Percentiles rank a stretch among this genome's conserved stretches.
Conservation (phyloP, 2,888 invertebrate genomes). For the Agrilus mali region DNA sequence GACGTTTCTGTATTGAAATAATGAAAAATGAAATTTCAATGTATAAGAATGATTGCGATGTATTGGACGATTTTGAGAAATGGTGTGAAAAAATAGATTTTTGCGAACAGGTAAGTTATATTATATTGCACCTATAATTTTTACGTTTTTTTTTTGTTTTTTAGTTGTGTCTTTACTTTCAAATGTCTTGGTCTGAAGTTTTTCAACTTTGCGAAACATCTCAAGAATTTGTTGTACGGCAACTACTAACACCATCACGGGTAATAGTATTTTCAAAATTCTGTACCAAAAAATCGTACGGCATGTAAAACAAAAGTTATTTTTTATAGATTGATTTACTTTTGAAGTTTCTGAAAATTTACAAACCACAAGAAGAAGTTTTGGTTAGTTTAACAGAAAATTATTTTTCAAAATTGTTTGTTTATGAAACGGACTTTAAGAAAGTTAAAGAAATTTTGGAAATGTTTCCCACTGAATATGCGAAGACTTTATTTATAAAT, state of each 20-base stretch:
- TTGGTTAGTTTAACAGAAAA: conserved; percentile 37
- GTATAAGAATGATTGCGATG: conserved; percentile 27
- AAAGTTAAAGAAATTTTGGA: conserved; percentile 43
- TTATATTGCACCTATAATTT: not conserved
- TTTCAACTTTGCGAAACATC: conserved; percentile 44
- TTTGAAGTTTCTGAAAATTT: conserved; percentile 55
- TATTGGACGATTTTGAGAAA: conserved; percentile 34
- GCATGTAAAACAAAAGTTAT: conserved; percentile 1
- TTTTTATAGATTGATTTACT: conserved; percentile 48
- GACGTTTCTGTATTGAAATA: conserved; percentile 40
- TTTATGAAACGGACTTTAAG: conserved; percentile 35
- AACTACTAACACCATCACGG: conserved; percentile 19
- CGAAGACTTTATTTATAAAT: conserved; percentile 48
- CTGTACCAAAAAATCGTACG: conserved; percentile 3
- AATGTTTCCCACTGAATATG: conserved; percentile 44
- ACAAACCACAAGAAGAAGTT: conserved; percentile 43
- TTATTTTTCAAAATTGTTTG: conserved; percentile 45
- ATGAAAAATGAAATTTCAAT: conserved; percentile 39
- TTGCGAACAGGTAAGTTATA: conserved; percentile 47
- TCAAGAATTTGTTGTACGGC: conserved; percentile 20
- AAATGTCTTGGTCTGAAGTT: conserved; percentile 45
- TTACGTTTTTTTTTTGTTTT: conserved; percentile 13
- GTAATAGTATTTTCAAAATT: conserved; percentile 13
- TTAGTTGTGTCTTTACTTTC: conserved; percentile 44
- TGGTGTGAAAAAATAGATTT: conserved; percentile 50